Evolutionary conservation across 2,113 vertebrate genomes (phyloP).

Genomic region (Scolopax mira): DNA sequence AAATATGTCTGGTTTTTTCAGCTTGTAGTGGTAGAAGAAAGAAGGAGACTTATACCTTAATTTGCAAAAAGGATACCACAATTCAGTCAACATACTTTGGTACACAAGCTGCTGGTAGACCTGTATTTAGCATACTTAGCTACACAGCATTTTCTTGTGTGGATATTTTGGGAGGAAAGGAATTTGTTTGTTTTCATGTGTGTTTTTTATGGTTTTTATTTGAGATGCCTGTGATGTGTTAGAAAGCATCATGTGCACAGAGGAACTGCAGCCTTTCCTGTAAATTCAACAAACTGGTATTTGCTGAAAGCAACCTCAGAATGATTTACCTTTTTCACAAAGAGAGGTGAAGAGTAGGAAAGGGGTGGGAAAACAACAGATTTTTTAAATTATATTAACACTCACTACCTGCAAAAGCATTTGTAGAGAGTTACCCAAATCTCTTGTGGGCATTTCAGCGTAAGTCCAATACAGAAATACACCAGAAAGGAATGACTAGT

Average conservation of each 20-base stretch:
- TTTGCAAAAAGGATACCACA: not conserved
- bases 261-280: conserved; percentile 44
- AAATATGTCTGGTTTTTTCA: not conserved
- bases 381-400: conserved; percentile 71
- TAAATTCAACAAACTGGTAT: conserved; percentile 42
- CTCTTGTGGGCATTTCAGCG: conserved; percentile 66
- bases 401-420: conserved; percentile 68
- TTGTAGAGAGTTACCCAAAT: conserved; percentile 63
- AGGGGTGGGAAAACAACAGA: conserved; percentile 55
- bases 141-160: not conserved
- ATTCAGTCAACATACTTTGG: not conserved
- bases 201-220: not conserved
- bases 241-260: conserved; percentile 16
- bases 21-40: not conserved
- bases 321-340: conserved; percentile 63
- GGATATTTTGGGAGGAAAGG: not conserved
- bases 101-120: not conserved
- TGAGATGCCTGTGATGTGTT: not conserved
- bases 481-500: conserved; percentile 56
- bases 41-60: not conserved
- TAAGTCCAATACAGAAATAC: conserved; percentile 44
- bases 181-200: conserved; percentile 9
- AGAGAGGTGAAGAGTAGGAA: conserved; percentile 44
- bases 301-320: conserved; percentile 45
- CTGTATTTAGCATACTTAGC: not conserved